Base-by-base conservation (phyloP, 2,113 vertebrate genomes). In the Ciconia maguari region DNA sequence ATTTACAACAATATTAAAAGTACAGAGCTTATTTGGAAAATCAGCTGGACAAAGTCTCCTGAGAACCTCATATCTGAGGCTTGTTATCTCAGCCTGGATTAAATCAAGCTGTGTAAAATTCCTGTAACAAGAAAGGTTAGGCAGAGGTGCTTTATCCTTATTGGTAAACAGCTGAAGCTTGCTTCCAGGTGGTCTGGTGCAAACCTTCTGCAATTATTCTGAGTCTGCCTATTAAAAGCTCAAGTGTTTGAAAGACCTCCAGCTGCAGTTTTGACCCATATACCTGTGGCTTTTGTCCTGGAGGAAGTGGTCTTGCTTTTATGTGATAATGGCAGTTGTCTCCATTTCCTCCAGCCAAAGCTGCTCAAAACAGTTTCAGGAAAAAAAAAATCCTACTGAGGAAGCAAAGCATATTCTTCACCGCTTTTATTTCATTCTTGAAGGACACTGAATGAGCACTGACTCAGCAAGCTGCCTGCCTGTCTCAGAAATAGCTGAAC, bases 231-330 rank as follows among this genome's bases (percentile, higher is more conserved):
- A 68, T 87, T 87, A 69, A 94, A 93, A 92, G 9, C 42, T 51
- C 46, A 22, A 2, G 2, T 57, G 34, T 72, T 85, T 89, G 61
- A 72, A 79, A 88, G 54, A 60, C 38, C 16, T 77, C 74, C 66
- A 76, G 87, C 81, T 83, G 69, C 78, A 1, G 1, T 76, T 83
- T 65, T 93, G 93, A 95, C 93, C 75, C 42, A 78, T 90, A 87
- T 87, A 96, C 77, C 84, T 94, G 74, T 81, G 68, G 41, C 81
- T 94, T 95, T 87, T 93, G 74, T 85, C 36, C 92, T 57, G 65
- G 21, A 95, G 95, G 96, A 96, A 96, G 68, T 19, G 27, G 76
- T 83, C 86, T 89, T 87, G 34, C 71, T 89, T 91, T 93, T 80
- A 93, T 51, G 77, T 65, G 87, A 83, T 76, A 82, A 89, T 58